Evolutionary conservation across 1,140 invertebrate genomes (phyloP), one percentile per base, ranked within the genome.

Genomic region (Bactericera cockerelli): DNA sequence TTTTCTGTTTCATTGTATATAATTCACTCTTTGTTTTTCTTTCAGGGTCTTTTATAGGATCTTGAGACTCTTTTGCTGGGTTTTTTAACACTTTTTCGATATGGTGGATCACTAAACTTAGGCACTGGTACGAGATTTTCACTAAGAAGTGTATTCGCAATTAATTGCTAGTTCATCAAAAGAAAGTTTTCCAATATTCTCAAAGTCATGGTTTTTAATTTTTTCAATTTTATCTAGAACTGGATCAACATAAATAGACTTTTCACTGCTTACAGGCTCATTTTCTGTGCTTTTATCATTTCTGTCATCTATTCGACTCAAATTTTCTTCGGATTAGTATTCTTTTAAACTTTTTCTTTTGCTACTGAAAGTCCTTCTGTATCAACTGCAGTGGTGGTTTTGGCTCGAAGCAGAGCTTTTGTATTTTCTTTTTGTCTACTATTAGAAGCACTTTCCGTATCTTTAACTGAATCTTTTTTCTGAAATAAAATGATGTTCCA

Each of bases 141-240:
- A 16, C n/a, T 49, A 19, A 49, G 8, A 49, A 49, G 42, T 10
- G 22, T 16, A 49, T 49, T 49, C 22, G n/a, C 22, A 22, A 49
- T 49, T 49, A 19, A 11, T 22, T 49, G 8, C 22, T 4, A 49
- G 42, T n/a, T 49, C 42, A n/a, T 49, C 42, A n/a, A 19, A 49
- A 49, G 42, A 49, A 4, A 49, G 42, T 19, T 16, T 49, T 4
- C 42, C 42, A 6, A 49, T 49, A 4, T 4, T n/a, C 4, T 49
- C 42, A 49, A 49, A 49, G 19, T 49, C 42, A 6, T 49, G 4
- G 42, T 49, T 49, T 49, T 49, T 49, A n/a, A 49, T 49, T 49
- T 49, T 49, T 22, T 49, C 42, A 10, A 49, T 10, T 49, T 49
- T 49, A 49, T 49, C 22, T 49, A 10, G n/a, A 4, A 49, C 28